Evolutionary conservation across 2,797 vertebrate species (phyloP).

Genomic region (Okamejei kenojei): DNA sequence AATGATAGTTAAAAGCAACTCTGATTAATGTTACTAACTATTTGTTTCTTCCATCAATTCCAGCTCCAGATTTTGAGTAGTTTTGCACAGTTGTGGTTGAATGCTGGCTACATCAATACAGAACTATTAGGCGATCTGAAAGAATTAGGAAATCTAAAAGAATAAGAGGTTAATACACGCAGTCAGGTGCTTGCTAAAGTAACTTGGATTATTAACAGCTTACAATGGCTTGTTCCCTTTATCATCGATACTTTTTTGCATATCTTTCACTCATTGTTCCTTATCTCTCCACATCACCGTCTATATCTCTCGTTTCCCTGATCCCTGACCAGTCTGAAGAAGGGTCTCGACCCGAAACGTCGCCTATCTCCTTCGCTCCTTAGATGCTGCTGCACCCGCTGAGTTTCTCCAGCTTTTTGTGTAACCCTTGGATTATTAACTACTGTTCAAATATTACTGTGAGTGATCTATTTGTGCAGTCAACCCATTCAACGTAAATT

Average conservation of each 20-base stretch:
- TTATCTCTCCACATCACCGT: too few relatives aligned
- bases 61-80: neutral
- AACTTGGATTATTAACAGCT: conserved; percentile 30
- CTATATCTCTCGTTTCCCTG: too few relatives aligned
- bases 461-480: neutral
- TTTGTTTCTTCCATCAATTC: neutral
- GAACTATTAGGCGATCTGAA: neutral
- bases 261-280: too few relatives aligned
- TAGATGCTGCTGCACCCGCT: too few relatives aligned
- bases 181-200: neutral
- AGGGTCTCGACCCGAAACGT: too few relatives aligned
- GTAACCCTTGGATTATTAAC: conserved; percentile 29
- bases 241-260: too few relatives aligned
- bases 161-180: neutral
- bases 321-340: too few relatives aligned
- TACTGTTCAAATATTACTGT: neutral
- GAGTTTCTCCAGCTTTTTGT: too few relatives aligned
- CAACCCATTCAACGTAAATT: conserved; percentile 25
- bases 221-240: too few relatives aligned
- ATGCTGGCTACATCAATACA: neutral
- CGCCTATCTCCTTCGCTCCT: too few relatives aligned
- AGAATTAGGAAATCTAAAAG: neutral
- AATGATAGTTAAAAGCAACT: conserved; percentile 5
- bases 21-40: conserved; percentile 15
- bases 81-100: conserved; percentile 7